A percentile compares a stretch with the other conserved stretches of the same genome.
phyloP scores from a whole-genome alignment of 2,113 vertebrate genomes.

The Pituophis catenifer region DNA sequence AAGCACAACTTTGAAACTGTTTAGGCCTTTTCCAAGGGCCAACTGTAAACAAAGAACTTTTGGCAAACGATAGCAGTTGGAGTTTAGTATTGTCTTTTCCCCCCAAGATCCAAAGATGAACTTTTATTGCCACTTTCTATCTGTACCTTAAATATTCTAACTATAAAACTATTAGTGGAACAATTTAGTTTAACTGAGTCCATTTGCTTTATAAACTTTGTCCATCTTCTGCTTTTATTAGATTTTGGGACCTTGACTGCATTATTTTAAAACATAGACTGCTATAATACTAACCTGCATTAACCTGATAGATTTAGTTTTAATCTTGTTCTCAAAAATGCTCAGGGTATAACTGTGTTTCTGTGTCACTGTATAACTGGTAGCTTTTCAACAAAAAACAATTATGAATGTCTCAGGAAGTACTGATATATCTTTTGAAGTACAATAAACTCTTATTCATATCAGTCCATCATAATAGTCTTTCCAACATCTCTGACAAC shows the following conservation, averaged over 20 bases:
- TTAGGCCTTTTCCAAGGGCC: constrained; percentile 14
- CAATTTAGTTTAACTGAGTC: constrained; percentile 53
- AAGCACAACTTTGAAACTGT: constrained; percentile 41
- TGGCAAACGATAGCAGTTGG: constrained; percentile 25
- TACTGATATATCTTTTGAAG: constrained; percentile 68
- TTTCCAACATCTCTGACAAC: constrained; percentile 23
- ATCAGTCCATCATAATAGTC: constrained; percentile 39
- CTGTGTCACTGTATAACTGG: constrained; percentile 43
- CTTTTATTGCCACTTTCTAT: constrained; percentile 47
- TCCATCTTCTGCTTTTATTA: constrained; percentile 58
- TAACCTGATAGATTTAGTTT: constrained; percentile 61
- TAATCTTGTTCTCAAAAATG: constrained; percentile 68
- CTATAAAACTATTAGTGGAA: constrained; percentile 40
- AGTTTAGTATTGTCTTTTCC: constrained; percentile 39
- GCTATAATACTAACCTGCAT: constrained; percentile 50
- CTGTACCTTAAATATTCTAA: constrained; percentile 20
- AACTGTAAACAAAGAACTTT: constrained; percentile 41
- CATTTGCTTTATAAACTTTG: constrained; percentile 47
- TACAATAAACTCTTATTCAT: constrained; percentile 58
- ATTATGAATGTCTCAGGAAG: constrained; percentile 52
- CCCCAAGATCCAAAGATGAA: constrained; percentile 32
- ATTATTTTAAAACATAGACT: constrained; percentile 59
- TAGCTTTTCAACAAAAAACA: constrained; percentile 65
- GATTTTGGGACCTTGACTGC: constrained; percentile 61
- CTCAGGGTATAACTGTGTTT: constrained; percentile 65